Conservation (phyloP, 2,797 vertebrate genomes). For the Typhlichthys eigenmanni region DNA sequence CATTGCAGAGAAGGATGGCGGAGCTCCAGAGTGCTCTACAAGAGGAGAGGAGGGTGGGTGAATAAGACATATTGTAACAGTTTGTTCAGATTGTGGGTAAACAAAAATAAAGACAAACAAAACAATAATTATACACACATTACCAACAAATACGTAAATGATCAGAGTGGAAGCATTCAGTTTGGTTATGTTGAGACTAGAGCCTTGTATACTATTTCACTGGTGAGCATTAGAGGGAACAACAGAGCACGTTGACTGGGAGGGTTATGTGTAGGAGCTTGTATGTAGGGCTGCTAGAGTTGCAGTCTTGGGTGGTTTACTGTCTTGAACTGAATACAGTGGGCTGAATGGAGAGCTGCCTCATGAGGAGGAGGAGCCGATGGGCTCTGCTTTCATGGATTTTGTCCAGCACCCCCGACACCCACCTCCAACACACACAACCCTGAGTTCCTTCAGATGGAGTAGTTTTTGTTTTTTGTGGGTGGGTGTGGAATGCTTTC, state of each 20-base stretch:
- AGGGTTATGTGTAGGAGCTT: no score
- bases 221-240: no score
- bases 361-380: conserved; percentile 24
- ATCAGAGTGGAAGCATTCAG: no score
- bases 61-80: neutral
- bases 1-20: conserved; percentile 73
- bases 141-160: no score
- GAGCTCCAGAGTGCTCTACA: conserved; percentile 80
- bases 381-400: conserved; percentile 40
- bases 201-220: no score
- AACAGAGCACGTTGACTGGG: no score
- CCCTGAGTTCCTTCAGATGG: conserved; percentile 18
- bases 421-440: neutral
- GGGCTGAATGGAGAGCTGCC: neutral
- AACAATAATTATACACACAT: no score
- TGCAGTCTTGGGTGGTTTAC: conserved; percentile 1
- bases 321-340: neutral
- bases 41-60: conserved; percentile 77
- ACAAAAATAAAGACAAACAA: no score
- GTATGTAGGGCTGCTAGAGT: neutral
- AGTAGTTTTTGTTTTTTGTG: conserved; percentile 10
- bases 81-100: no score
- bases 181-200: no score
- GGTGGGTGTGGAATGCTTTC: conserved; percentile 7
- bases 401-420: conserved; percentile 8